Conservation (phyloP, 2,888 invertebrate genomes). For the Apamea crenata region DNA sequence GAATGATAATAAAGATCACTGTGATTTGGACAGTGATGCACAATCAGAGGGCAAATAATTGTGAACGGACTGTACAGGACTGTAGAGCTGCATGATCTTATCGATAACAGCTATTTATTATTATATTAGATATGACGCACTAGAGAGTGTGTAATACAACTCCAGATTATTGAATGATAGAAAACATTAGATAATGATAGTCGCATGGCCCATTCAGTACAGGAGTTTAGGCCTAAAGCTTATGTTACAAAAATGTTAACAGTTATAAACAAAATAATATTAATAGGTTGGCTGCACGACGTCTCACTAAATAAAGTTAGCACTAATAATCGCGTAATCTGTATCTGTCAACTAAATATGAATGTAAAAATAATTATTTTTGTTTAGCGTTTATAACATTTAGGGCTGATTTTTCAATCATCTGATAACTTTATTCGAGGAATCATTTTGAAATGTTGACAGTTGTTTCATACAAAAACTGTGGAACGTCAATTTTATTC, state of each 20-base stretch:
- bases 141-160: neutral
- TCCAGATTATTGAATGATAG: neutral
- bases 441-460: too few species aligned
- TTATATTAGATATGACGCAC: too few species aligned
- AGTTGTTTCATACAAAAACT: too few species aligned
- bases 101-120: neutral
- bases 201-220: slow-evolving; percentile 40
- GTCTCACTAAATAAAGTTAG: neutral
- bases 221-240: slow-evolving; percentile 44
- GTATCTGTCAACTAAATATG: neutral
- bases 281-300: neutral
- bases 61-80: too few species aligned
- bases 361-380: neutral
- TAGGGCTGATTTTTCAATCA: too few species aligned
- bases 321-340: neutral
- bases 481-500: too few species aligned
- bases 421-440: too few species aligned
- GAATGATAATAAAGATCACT: too few species aligned
- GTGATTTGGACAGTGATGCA: too few species aligned
- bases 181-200: neutral
- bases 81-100: neutral
- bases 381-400: too few species aligned
- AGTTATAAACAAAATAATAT: slow-evolving; percentile 15
- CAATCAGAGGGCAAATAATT: too few species aligned
- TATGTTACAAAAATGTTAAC: slow-evolving; percentile 26